Percentiles rank a stretch among this genome's conserved stretches.
These are phyloP conservation scores for Branchellion lobata DNA, from an alignment of 2,888 invertebrate genomes.

Conservation along the genomic window DNA sequence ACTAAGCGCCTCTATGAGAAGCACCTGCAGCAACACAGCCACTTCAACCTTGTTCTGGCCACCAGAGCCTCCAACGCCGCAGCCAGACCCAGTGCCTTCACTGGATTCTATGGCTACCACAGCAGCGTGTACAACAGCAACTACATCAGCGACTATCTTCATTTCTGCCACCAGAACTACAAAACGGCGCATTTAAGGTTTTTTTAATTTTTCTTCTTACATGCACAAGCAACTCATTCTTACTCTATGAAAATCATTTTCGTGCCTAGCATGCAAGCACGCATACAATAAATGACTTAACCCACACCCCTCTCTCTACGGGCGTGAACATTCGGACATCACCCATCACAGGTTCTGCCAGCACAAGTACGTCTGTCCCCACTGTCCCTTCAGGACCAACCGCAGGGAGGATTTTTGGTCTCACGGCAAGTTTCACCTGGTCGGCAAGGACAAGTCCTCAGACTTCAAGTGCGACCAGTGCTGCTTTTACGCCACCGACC, in stretches of 20 bases:
- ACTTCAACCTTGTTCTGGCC: constrained; percentile 10
- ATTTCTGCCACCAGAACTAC: not conserved
- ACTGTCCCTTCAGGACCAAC: constrained; percentile 81
- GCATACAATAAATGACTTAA: too few relatives aligned
- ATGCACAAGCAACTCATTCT: too few relatives aligned
- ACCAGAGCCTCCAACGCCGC: not conserved
- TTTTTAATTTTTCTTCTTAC: too few relatives aligned
- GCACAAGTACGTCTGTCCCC: constrained; percentile 70
- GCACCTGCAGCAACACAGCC: constrained; percentile 67
- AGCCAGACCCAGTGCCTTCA: not conserved
- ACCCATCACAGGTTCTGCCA: constrained; percentile 19
- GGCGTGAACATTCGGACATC: too few relatives aligned
- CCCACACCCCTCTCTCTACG: too few relatives aligned
- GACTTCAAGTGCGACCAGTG: constrained; percentile 80
- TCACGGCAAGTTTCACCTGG: constrained; percentile 81
- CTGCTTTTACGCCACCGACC: constrained; percentile 78
- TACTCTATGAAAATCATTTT: too few relatives aligned
- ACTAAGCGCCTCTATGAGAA: constrained; percentile 66
- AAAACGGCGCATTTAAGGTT: not conserved
- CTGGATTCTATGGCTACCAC: not conserved
- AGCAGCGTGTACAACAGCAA: not conserved
- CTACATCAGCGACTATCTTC: not conserved
- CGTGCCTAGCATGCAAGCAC: too few relatives aligned
- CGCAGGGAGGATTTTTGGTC: constrained; percentile 82
- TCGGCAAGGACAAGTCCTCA: constrained; percentile 67